Evolutionary conservation across 2,888 invertebrate genomes (phyloP).

Genomic region (Troides oblongomaculatus): DNA sequence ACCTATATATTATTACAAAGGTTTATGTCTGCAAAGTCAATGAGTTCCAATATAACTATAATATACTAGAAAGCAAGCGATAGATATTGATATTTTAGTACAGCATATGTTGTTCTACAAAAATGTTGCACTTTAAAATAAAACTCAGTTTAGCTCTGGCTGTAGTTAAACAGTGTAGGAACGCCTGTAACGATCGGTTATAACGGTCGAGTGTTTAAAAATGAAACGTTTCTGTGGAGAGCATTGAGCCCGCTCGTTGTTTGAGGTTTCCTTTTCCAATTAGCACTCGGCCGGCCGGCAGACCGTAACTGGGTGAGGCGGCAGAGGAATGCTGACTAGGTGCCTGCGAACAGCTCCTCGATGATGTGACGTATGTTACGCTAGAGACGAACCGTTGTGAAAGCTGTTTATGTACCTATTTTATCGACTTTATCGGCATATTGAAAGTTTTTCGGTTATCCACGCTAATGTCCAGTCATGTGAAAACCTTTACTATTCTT

Average conservation of each 20-base stretch:
- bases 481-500: not conserved
- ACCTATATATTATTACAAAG: no score
- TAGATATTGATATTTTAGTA: no score
- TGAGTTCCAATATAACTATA: not conserved
- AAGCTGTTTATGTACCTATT: conserved; percentile 27
- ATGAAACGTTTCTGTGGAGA: conserved; percentile 79
- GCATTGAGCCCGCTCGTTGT: conserved; percentile 78
- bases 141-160: conserved; percentile 17
- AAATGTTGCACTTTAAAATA: conserved; percentile 22
- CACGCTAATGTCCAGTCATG: not conserved
- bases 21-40: not conserved
- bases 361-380: conserved; percentile 40
- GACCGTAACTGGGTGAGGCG: conserved; percentile 75
- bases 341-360: conserved; percentile 51
- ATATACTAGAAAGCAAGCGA: not conserved
- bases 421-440: conserved; percentile 10
- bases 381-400: conserved; percentile 27
- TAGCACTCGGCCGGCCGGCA: conserved; percentile 76
- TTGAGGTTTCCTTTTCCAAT: conserved; percentile 80
- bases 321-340: conserved; percentile 44
- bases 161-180: conserved; percentile 18
- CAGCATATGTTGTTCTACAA: not conserved
- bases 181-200: conserved; percentile 54
- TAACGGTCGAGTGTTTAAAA: conserved; percentile 77
- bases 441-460: not conserved